Percentiles rank a stretch among this genome's conserved stretches.
phyloP scores from a whole-genome alignment of 1,140 invertebrate genomes.

The Drosophila saltans region DNA sequence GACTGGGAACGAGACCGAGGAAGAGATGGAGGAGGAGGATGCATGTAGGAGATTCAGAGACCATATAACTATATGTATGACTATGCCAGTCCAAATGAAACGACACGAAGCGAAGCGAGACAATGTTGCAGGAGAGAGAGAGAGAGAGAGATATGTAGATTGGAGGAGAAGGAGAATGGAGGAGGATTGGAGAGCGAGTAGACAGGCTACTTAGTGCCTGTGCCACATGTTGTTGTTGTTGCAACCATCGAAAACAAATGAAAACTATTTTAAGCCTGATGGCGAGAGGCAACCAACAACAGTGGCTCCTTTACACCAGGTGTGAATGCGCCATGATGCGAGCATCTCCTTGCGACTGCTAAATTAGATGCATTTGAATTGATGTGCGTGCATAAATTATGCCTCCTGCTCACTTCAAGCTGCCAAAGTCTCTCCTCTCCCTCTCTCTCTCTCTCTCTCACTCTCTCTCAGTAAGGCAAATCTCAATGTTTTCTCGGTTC shows the following conservation, averaged over 20 bases:
- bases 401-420: slow-evolving; percentile 14
- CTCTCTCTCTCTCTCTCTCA: slow-evolving; percentile 30
- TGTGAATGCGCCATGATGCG: slow-evolving; percentile 24
- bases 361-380: slow-evolving; percentile 80
- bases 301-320: slow-evolving; percentile 37
- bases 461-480: slow-evolving; percentile 26
- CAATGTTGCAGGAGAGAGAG: slow-evolving; percentile 39
- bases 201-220: slow-evolving; percentile 71
- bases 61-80: slow-evolving; percentile 1
- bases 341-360: slow-evolving; percentile 28
- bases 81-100: slow-evolving; percentile 10
- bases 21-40: background rate
- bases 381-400: slow-evolving; percentile 81
- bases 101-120: slow-evolving; percentile 1
- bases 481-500: slow-evolving; percentile 17
- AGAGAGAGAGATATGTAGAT: slow-evolving; percentile 33
- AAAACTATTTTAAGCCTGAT: slow-evolving; percentile 73
- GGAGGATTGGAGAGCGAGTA: slow-evolving; percentile 14
- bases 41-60: slow-evolving; percentile 1
- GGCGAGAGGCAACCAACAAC: slow-evolving; percentile 17
- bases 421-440: slow-evolving; percentile 20
- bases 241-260: slow-evolving; percentile 67
- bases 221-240: slow-evolving; percentile 75
- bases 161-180: background rate
- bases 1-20: background rate